These are phyloP conservation scores for Dasyurus viverrinus DNA, from an alignment of 2,113 vertebrate genomes.

Conservation along the genomic window DNA sequence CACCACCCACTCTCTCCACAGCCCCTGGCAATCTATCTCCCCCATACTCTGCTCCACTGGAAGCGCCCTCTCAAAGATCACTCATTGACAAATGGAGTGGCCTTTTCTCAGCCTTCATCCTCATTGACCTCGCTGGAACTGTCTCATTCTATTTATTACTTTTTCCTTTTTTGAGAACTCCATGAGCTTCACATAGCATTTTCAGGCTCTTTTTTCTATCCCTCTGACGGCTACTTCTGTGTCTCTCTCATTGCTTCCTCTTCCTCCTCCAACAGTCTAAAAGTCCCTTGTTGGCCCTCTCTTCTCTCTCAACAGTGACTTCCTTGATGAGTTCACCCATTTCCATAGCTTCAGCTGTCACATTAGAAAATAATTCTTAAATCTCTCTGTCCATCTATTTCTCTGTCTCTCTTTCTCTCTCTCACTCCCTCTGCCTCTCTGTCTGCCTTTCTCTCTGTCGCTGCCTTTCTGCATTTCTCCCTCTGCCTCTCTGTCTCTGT, in stretches of 20 bases:
- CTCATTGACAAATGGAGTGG: not conserved
- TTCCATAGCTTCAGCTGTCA: not conserved
- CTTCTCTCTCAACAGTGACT: not conserved
- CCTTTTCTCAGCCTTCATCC: not conserved
- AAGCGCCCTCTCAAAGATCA: not conserved
- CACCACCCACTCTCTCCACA: not conserved
- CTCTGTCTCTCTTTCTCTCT: too few species aligned
- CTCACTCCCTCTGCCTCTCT: too few species aligned
- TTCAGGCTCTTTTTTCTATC: not conserved
- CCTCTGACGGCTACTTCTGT: not conserved
- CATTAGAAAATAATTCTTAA: too few species aligned
- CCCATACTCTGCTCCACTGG: not conserved
- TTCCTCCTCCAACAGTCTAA: not conserved
- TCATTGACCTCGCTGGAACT: not conserved
- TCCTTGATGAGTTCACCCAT: not conserved
- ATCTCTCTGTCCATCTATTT: not conserved
- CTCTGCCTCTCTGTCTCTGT: not conserved
- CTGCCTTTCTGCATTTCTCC: too few species aligned
- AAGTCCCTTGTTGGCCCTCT: not conserved
- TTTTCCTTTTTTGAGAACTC: not conserved
- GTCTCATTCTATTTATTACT: not conserved
- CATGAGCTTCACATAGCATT: not conserved
- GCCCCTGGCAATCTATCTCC: not conserved
- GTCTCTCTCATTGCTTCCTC: not conserved
- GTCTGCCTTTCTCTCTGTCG: not conserved